phyloP scores from a whole-genome alignment of 2,113 vertebrate genomes.

The Potamarius usumacintae region DNA sequence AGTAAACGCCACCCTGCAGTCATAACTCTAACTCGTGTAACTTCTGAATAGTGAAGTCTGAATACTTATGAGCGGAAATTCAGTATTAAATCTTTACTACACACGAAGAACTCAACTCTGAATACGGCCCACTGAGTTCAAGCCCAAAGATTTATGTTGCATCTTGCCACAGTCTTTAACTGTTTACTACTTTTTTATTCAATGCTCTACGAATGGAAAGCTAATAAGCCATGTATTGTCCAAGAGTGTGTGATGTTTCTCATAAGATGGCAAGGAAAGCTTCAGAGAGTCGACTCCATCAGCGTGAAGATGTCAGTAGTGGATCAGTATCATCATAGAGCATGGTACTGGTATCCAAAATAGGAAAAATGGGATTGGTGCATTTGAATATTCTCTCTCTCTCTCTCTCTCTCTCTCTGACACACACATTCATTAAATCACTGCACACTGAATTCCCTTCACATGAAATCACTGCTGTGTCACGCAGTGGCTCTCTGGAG shows the following conservation, averaged over 20 bases:
- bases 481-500: neutral
- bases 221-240: neutral
- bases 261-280: neutral
- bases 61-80: neutral
- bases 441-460: constrained; percentile 4
- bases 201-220: neutral
- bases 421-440: neutral
- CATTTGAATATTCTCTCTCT: neutral
- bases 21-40: neutral
- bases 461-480: constrained; percentile 2
- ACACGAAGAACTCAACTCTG: neutral
- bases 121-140: neutral
- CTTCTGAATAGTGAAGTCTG: neutral
- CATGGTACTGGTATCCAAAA: neutral
- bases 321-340: neutral
- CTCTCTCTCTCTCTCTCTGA: neutral
- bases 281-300: neutral
- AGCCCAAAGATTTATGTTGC: neutral
- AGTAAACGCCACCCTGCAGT: neutral
- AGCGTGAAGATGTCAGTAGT: neutral
- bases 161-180: neutral
- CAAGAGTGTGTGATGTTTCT: neutral
- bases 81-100: neutral
- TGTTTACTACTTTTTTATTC: neutral
- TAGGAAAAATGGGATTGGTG: neutral